Evolutionary conservation across 2,888 invertebrate genomes (phyloP).

Genomic region (Hymenopus coronatus): DNA sequence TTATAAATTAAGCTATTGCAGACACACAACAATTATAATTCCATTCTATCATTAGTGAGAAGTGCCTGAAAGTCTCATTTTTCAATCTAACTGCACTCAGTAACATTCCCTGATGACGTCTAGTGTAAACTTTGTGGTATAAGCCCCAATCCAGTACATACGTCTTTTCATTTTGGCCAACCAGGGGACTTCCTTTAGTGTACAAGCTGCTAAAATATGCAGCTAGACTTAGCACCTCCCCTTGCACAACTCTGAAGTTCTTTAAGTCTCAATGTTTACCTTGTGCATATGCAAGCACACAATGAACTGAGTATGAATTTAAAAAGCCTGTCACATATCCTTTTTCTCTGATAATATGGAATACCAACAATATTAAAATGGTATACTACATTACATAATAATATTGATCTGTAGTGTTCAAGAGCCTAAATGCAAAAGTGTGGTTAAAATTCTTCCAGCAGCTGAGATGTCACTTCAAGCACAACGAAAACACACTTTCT

Average conservation of each 20-base stretch:
- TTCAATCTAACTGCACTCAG: background rate
- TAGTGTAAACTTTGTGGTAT: background rate
- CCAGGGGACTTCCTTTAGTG: background rate
- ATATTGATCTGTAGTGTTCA: background rate
- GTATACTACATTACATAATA: background rate
- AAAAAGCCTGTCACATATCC: background rate
- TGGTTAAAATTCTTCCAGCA: background rate
- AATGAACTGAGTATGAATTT: background rate
- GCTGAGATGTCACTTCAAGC: background rate
- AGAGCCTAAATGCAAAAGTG: background rate
- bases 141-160: background rate
- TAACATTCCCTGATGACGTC: background rate
- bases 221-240: background rate
- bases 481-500: background rate
- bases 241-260: too few relatives aligned
- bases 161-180: background rate
- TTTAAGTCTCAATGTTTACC: too few relatives aligned
- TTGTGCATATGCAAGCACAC: background rate
- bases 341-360: background rate
- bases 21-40: background rate
- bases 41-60: background rate
- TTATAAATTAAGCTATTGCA: background rate
- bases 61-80: background rate
- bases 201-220: background rate
- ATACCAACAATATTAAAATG: background rate